Base-by-base conservation (phyloP, 2,797 vertebrate genomes). In the Amblyraja radiata region DNA sequence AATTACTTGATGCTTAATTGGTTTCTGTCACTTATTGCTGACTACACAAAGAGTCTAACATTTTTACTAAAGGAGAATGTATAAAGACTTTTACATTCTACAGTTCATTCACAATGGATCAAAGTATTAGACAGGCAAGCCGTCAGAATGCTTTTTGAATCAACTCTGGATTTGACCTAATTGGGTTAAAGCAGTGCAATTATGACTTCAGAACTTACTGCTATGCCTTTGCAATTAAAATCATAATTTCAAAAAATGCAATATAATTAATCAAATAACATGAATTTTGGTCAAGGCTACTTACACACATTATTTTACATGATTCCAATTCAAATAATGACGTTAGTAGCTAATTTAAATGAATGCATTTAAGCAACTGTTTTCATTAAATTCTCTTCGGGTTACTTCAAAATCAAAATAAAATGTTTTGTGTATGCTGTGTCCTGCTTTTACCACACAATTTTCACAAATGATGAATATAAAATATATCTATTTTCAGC, bases 341-440 rank as follows among this genome's bases (percentile, higher is more conserved):
- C 23, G 18, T 73, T 90, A 90, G 46, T 16, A 73, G 28, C 63
- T 71, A n/a, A 65, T 90, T 86, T 68, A 90, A 90, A 90, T 25
- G 65, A 21, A 90, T 90, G 65, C n/a, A 90, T 68, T 71, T 88
- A 6, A 25, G 32, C 68, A 39, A 39, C 25, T 73, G 63, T 13
- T 73, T 90, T 25, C 23, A 86, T 61, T 13, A 86, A 25, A 90
- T 10, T 73, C 73, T 71, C 65, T 71, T 46, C 32, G 1, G 23
- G 28, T 13, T 88, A 18, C 21, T 90, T 46, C 16, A 90, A 73
- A 90, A 39, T 90, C 14, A 18, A 81, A 90, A 68, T 54, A 73
- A 71, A 39, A 39, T 21, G 71, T 71, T 73, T 10, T 32, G 36
- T 71, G 21, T 46, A 6, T 21, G n/a, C n/a, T 68, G 18, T 46